Base-by-base conservation (phyloP, 1,140 invertebrate species). In the Drosophila ironensis region DNA sequence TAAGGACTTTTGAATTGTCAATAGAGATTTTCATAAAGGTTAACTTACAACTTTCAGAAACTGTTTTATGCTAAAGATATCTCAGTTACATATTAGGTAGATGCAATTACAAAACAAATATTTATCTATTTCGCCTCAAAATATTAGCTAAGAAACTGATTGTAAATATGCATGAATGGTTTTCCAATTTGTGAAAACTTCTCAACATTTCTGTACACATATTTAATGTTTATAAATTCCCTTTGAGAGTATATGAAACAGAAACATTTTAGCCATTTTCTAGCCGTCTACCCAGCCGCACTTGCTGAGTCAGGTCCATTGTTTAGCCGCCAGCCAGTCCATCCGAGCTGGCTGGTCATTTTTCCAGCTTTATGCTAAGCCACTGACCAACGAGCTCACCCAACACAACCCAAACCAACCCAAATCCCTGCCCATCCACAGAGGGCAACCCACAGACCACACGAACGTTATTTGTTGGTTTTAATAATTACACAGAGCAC, bases 381-480 rank as follows among this genome's bases (percentile, higher is more conserved):
- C 57, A 73, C 38, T 40, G 61, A 61, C 22, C 52, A 40, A 27
- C 40, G 44, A 25, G 52, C 30, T 41, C 30, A 50, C 25, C 46
- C 27, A 42, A 11, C 5, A 50, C 33, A 22, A 25, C 38, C 38
- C 40, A 8, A 24, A 38, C 40, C 17, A 8, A 19, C 12, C 16
- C 27, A 20, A n/a, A n/a, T n/a, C n/a, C 30, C n/a, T 37, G 24
- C 24, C 24, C 67, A 37, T 6, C 42, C 51, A 30, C 51, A 47
- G 50, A 61, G 42, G 11, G 54, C 37, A 24, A n/a, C 41, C 20
- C 42, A 60, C 52, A 53, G 22, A 54, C 80, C 80, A 50, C 74
- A 80, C 59, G 67, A 84, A 84, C 71, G 67, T 88, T 88, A 88
- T 88, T 88, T 88, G 84, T 88, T 88, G 84, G 84, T 84, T 88